Conservation (phyloP, 1,140 invertebrate genomes). For the Cydia strobilella region DNA sequence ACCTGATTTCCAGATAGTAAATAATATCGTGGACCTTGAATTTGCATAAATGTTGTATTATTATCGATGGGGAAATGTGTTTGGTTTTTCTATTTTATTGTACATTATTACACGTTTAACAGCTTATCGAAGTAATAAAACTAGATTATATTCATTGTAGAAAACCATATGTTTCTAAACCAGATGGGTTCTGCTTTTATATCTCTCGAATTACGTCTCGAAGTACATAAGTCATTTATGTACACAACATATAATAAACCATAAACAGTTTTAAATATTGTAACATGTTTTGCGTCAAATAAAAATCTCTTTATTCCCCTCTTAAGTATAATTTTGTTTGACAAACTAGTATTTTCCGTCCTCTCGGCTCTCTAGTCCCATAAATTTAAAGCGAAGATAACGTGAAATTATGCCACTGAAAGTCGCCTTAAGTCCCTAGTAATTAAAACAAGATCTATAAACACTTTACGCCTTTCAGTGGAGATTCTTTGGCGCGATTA, state of each 20-base stretch:
- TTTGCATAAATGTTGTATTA: not conserved
- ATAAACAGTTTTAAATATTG: not conserved
- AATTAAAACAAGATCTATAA: conserved; percentile 28
- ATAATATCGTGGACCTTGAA: not conserved
- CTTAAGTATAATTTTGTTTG: not conserved
- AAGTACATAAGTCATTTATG: too few relatives aligned
- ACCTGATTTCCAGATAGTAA: not conserved
- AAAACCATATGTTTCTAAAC: too few relatives aligned
- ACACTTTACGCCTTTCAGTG: conserved; percentile 14
- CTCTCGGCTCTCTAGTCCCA: not conserved
- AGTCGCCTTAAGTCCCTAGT: not conserved
- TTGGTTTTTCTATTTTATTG: not conserved
- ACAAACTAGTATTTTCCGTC: not conserved
- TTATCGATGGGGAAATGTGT: not conserved
- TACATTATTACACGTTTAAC: not conserved
- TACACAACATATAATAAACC: too few relatives aligned
- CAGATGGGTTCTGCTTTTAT: too few relatives aligned
- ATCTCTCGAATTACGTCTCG: too few relatives aligned
- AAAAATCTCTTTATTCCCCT: not conserved
- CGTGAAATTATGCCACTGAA: conserved; percentile 22
- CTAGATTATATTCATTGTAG: too few relatives aligned
- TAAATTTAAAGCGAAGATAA: conserved; percentile 11
- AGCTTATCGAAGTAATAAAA: too few relatives aligned
- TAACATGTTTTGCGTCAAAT: not conserved
- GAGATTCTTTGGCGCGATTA: conserved; percentile 22